Conservation (phyloP, 1,140 invertebrate species). For the Trinorchestia longiramus region DNA sequence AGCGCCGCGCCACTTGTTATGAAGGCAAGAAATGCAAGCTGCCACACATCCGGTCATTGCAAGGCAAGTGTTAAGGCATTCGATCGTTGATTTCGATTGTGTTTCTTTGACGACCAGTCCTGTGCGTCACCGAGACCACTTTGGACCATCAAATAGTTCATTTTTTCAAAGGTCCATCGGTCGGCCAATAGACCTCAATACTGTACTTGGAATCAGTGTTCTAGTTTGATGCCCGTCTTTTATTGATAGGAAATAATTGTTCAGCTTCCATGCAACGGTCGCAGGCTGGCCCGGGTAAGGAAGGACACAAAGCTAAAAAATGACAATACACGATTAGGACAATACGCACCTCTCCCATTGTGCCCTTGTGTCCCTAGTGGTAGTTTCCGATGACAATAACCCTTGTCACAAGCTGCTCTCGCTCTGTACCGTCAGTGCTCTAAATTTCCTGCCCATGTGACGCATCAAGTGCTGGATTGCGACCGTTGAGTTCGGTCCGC, state of each 20-base stretch:
- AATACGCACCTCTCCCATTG: background rate
- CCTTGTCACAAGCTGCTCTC: background rate
- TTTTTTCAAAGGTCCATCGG: background rate
- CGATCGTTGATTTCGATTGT: background rate
- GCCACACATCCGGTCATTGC: too few relatives aligned
- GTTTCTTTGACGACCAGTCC: background rate
- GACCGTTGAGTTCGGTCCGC: background rate
- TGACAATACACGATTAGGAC: background rate
- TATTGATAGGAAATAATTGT: conserved; percentile 16
- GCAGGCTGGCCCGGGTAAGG: background rate
- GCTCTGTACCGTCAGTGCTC: background rate
- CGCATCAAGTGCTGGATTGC: background rate
- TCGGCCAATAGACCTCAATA: background rate
- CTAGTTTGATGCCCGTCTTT: background rate
- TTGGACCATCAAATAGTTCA: background rate
- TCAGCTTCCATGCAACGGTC: background rate
- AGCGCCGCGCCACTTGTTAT: background rate
- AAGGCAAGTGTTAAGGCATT: background rate
- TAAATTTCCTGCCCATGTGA: background rate
- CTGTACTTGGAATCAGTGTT: background rate
- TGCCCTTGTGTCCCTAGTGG: background rate
- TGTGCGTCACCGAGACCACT: background rate
- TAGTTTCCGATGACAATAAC: background rate
- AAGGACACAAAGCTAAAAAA: conserved; percentile 2
- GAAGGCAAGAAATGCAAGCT: background rate